Evolutionary conservation across 2,888 invertebrate species (phyloP), one percentile per base, ranked within the genome.

Genomic region (Drosophila anomelani): DNA sequence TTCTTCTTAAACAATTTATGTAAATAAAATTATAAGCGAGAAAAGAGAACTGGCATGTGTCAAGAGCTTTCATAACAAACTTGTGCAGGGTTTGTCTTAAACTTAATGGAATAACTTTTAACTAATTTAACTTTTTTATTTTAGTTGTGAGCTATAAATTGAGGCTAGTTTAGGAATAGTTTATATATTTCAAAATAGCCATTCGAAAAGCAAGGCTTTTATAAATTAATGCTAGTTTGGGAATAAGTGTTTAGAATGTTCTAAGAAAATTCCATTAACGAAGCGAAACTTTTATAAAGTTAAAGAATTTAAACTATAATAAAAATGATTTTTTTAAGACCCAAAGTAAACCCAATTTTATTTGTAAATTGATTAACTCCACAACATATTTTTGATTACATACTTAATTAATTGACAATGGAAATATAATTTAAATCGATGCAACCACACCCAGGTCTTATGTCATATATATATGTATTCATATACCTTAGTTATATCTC

Each of bases 11-110:
- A 29, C 3, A n/a, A 47, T 29, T 29, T 32, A 47, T 32, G 29
- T 12, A 32, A 47, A 47, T 29, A 3, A 6, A 34, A 32, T 20
- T 13, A 49, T 32, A 8, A 32, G 17, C 20, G 8, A 13, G 49
- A 34, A 51, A 20, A 13, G 8, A 34, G 9, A 51, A 20, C 51
- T 51, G 51, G 15, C 51, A 34, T 51, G 51, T 51, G 51, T 34
- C 51, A 34, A 15, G 8, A 34, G 34, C 17, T 51, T 51, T 34
- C 5, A 51, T 9, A 51, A 34, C 4, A 32, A 51, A 15, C 13
- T 20, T 20, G 12, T 29, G 29, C 49, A 13, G 8, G 3, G 3
- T 8, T 20, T 51, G 20, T 5, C 34, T 17, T 8, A 13, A 49
- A 32, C 7, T 9, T 20, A 51, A 51, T 20, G 13, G 13, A 34